Evolutionary conservation across 2,888 invertebrate genomes (phyloP).

Genomic region (Cerceris rybyensis): DNA sequence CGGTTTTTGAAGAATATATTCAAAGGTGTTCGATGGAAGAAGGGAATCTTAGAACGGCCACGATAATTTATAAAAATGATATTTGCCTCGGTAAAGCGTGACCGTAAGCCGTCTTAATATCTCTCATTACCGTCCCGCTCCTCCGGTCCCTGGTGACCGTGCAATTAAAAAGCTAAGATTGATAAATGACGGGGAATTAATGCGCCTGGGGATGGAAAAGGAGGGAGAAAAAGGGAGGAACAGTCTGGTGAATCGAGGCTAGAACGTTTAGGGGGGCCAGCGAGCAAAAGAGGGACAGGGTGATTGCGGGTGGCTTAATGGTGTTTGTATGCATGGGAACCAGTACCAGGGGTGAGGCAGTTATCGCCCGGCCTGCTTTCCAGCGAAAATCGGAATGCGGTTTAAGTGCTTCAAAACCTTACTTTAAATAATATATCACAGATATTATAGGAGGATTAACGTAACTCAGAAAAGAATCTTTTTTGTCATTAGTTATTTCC

Average conservation of each 20-base stretch:
- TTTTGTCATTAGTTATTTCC: no score
- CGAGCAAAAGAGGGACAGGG: conserved; percentile 80
- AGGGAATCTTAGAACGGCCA: conserved; percentile 12
- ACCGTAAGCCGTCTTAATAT: conserved; percentile 76
- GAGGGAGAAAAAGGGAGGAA: conserved; percentile 42
- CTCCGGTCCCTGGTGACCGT: conserved; percentile 70
- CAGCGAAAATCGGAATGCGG: conserved; percentile 57
- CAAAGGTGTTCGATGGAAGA: neutral
- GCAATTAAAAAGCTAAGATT: conserved; percentile 81
- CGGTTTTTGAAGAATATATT: neutral
- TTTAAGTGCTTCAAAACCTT: conserved; percentile 68
- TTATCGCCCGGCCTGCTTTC: conserved; percentile 62
- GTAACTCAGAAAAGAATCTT: neutral
- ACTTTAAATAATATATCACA: conserved; percentile 17
- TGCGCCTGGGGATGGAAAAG: conserved; percentile 64
- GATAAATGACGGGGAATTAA: conserved; percentile 81
- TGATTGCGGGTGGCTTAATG: conserved; percentile 83
- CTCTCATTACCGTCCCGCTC: conserved; percentile 74
- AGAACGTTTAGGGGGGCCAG: conserved; percentile 58
- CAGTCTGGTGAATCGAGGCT: conserved; percentile 51
- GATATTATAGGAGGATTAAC: neutral
- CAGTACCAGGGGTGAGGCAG: conserved; percentile 67
- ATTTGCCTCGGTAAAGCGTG: conserved; percentile 67
- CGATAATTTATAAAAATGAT: conserved; percentile 69
- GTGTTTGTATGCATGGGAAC: conserved; percentile 79